A percentile compares a stretch with the other conserved stretches of the same genome.
Conservation (phyloP, 2,113 vertebrate genomes). For the Carollia perspicillata region DNA sequence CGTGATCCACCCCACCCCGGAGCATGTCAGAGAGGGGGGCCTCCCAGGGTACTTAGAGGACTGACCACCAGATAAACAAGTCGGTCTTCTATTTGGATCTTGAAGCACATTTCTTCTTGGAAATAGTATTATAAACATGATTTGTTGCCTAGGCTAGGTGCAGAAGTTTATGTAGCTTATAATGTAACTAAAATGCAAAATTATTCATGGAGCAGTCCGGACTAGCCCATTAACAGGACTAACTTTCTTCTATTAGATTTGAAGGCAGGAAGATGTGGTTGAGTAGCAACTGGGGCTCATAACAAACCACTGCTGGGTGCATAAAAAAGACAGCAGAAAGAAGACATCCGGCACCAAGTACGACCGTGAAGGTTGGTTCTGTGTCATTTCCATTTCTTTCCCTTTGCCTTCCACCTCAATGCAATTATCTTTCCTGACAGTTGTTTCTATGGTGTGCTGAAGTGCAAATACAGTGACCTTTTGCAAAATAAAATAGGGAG, state of each 20-base stretch:
- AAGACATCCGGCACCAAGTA: background rate
- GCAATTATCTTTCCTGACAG: background rate
- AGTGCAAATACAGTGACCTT: background rate
- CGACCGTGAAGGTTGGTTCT: background rate
- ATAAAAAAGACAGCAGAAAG: background rate
- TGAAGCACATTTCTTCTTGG: background rate
- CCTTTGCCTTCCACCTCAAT: background rate
- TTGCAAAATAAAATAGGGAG: background rate
- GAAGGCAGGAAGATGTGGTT: background rate
- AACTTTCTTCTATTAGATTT: background rate
- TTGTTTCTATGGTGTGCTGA: background rate
- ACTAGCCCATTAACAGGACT: background rate
- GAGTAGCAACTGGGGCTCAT: background rate
- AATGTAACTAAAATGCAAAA: background rate
- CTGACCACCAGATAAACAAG: background rate
- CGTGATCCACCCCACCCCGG: background rate
- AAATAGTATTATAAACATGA: background rate
- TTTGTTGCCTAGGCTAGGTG: background rate
- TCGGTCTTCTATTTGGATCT: background rate
- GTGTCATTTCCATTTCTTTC: background rate
- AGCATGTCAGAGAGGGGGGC: background rate
- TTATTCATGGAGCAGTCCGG: background rate
- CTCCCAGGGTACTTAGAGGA: too few species aligned
- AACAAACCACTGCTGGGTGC: background rate
- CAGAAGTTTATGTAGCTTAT: background rate